Evolutionary conservation across 1,140 invertebrate genomes (phyloP), one percentile per base, ranked within the genome.

Genomic region (Cotesia typhae): DNA sequence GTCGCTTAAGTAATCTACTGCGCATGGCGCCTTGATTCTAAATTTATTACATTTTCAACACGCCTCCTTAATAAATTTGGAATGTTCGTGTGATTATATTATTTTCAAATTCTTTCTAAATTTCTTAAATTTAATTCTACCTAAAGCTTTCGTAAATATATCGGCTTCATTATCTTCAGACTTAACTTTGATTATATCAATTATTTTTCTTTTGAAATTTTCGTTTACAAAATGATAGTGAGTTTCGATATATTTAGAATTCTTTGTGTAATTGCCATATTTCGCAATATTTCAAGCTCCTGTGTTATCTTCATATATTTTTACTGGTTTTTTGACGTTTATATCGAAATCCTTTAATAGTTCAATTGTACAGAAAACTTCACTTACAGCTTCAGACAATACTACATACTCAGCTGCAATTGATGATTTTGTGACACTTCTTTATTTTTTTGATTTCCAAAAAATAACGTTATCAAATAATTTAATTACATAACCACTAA

Each of bases 221-320:
- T 72, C 64, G 36, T 72, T 67, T n/a, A 72, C 41, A 52, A 51
- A 67, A 35, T 67, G 71, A 20, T 72, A 72, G 3, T 72, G 71
- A 2, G 63, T 52, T 64, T 74, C 59, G 37, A 74, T 71, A 36
- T 74, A 38, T 55, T 71, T 71, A 9, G 69, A 71, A 35, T 71
- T 71, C 47, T 78, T 74, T 20, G 76, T 75, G 52, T 77, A 76
- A 37, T 78, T 79, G 12, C 74, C 74, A 70, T 72, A 63, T 65
- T 77, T 80, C 4, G 76, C 73, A 6, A 79, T 78, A 6, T 17
- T 65, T 9, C 75, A 28, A n/a, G 75, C 77, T 10, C 77, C 75
- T 53, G 74, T 73, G 37, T 72, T 72, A 47, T 72, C 70, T 35
- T 80, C 77, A 37, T 52, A 70, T 3, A 74, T 41, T 55, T 72